phyloP scores from a whole-genome alignment of 2,113 vertebrate species.

The Conger conger region DNA sequence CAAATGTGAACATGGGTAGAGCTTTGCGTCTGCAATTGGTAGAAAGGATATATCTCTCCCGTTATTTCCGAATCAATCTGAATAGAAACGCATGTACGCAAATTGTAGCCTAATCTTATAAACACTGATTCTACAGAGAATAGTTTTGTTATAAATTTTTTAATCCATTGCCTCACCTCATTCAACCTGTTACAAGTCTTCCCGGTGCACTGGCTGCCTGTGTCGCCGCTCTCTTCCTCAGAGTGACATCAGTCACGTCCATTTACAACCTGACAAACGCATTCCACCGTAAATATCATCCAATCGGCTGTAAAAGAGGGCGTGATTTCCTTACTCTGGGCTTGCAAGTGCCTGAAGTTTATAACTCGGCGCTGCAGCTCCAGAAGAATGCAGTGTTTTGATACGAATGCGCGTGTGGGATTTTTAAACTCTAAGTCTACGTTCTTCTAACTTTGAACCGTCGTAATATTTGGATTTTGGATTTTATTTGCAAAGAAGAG shows the following conservation, averaged over 20 bases:
- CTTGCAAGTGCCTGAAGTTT: constrained; percentile 67
- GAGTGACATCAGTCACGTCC: constrained; percentile 54
- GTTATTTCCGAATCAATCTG: neutral
- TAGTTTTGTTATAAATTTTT: neutral
- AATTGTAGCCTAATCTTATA: neutral
- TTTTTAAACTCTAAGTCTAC: constrained; percentile 33
- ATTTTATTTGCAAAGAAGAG: constrained; percentile 46
- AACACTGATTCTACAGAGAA: neutral
- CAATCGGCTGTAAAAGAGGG: constrained; percentile 62
- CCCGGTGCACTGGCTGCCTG: constrained; percentile 21
- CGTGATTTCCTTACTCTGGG: constrained; percentile 53
- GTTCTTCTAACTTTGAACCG: constrained; percentile 49
- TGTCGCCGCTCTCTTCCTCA: constrained; percentile 7
- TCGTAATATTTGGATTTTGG: constrained; percentile 1
- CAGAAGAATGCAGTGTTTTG: constrained; percentile 67
- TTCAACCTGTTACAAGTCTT: constrained; percentile 28
- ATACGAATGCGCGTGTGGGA: constrained; percentile 43
- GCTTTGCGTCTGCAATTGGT: neutral
- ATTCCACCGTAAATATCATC: constrained; percentile 54
- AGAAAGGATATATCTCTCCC: neutral
- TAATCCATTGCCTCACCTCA: neutral
- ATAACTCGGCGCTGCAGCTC: constrained; percentile 55
- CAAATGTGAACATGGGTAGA: too few species aligned
- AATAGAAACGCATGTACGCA: neutral
- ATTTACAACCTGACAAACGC: constrained; percentile 52